Conservation (phyloP, 2,888 invertebrate genomes). For the Lamellibrachia columna region DNA sequence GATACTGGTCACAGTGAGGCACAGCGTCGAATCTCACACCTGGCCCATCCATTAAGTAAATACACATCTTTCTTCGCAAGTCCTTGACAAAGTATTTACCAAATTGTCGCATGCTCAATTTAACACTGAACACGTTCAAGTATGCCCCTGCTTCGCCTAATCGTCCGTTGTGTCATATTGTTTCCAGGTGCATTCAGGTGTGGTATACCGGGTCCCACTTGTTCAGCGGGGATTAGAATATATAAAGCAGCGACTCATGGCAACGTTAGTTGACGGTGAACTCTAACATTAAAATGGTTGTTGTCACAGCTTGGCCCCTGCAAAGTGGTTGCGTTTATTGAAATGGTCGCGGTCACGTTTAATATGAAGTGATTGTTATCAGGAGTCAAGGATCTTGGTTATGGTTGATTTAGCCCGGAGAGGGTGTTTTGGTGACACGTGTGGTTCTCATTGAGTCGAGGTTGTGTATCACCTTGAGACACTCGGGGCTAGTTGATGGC, state of each 20-base stretch:
- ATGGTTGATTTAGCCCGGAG: neutral
- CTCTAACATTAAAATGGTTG: neutral
- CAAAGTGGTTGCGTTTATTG: neutral
- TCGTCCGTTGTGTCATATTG: neutral
- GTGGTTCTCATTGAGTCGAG: neutral
- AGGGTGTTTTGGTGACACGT: neutral
- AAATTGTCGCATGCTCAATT: neutral
- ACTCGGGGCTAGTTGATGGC: neutral
- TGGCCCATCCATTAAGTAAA: neutral
- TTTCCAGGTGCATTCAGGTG: neutral
- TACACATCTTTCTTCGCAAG: neutral
- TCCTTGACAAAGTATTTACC: constrained; percentile 1
- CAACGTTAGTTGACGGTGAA: neutral
- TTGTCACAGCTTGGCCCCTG: neutral
- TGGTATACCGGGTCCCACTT: neutral
- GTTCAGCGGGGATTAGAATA: neutral
- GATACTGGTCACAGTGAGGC: neutral
- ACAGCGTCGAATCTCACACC: neutral
- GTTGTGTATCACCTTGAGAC: neutral
- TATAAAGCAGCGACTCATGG: neutral
- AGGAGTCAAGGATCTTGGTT: neutral
- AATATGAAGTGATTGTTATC: constrained; percentile 11
- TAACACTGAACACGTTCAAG: constrained; percentile 16
- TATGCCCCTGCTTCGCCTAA: constrained; percentile 11
- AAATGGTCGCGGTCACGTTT: neutral